These are phyloP conservation scores for Daubentonia madagascariensis DNA, from an alignment of 2,113 vertebrate genomes.

Conservation along the genomic window DNA sequence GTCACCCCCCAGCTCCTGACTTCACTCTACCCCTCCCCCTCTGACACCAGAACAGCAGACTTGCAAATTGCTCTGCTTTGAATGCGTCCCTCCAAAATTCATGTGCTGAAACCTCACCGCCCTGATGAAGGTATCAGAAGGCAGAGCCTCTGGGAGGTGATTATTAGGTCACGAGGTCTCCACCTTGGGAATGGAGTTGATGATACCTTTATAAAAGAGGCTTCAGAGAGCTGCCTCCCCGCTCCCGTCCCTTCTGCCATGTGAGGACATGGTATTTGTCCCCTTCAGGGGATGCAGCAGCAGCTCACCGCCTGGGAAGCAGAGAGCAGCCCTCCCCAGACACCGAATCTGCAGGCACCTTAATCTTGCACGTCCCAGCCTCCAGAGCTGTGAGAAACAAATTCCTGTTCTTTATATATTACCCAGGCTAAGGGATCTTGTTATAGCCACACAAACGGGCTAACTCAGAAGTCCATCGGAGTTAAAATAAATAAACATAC, in stretches of 20 bases:
- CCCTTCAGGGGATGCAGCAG: background rate
- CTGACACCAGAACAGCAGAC: background rate
- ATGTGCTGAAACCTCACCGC: background rate
- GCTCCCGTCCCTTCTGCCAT: background rate
- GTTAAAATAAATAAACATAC: background rate
- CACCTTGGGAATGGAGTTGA: background rate
- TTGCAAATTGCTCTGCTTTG: background rate
- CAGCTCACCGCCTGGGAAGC: background rate
- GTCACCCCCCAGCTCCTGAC: background rate
- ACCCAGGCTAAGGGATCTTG: background rate
- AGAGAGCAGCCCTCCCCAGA: background rate
- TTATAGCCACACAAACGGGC: background rate
- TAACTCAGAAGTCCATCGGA: background rate
- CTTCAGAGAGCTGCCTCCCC: background rate
- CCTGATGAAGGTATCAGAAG: background rate
- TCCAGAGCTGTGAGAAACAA: background rate
- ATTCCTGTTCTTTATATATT: background rate
- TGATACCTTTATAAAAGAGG: background rate
- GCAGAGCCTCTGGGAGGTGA: background rate
- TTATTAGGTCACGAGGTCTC: background rate
- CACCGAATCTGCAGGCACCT: background rate
- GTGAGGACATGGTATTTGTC: background rate
- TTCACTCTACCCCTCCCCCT: background rate
- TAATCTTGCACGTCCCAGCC: background rate
- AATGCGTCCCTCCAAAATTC: background rate